Percentiles rank a stretch among this genome's conserved stretches.
Conservation (phyloP, 1,140 invertebrate species). For the Eurosta solidaginis region DNA sequence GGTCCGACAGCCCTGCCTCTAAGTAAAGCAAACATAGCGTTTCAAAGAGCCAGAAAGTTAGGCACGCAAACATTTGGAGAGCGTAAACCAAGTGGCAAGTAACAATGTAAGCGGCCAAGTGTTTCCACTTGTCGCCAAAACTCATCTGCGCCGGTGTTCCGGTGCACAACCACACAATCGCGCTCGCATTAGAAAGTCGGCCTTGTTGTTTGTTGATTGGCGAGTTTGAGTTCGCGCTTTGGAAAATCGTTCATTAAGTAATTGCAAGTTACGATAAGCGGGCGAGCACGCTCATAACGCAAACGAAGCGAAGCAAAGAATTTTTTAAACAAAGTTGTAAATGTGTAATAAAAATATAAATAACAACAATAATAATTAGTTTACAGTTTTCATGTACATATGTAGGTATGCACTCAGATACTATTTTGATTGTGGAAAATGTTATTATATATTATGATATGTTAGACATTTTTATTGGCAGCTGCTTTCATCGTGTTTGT, state of each 20-base stretch:
- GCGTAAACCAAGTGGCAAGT: neutral
- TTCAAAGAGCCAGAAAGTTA: too few relatives aligned
- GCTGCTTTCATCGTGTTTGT: neutral
- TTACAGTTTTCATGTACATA: too few relatives aligned
- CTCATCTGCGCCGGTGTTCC: neutral
- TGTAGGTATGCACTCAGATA: too few relatives aligned
- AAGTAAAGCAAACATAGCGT: too few relatives aligned
- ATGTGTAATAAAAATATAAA: neutral
- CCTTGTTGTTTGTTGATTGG: neutral
- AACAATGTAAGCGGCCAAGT: neutral
- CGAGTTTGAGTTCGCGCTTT: neutral
- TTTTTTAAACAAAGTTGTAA: neutral
- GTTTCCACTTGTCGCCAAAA: neutral
- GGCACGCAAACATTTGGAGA: neutral
- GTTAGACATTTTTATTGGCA: neutral
- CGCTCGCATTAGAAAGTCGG: slow-evolving; percentile 20
- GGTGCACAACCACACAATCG: neutral
- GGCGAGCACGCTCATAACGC: neutral
- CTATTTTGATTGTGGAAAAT: too few relatives aligned
- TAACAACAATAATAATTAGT: too few relatives aligned
- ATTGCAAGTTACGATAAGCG: slow-evolving; percentile 1
- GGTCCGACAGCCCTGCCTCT: too few relatives aligned
- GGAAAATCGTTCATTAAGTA: neutral
- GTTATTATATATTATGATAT: too few relatives aligned
- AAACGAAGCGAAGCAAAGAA: neutral